phyloP scores from a whole-genome alignment of 2,113 vertebrate species.

The Enhydra lutris region DNA sequence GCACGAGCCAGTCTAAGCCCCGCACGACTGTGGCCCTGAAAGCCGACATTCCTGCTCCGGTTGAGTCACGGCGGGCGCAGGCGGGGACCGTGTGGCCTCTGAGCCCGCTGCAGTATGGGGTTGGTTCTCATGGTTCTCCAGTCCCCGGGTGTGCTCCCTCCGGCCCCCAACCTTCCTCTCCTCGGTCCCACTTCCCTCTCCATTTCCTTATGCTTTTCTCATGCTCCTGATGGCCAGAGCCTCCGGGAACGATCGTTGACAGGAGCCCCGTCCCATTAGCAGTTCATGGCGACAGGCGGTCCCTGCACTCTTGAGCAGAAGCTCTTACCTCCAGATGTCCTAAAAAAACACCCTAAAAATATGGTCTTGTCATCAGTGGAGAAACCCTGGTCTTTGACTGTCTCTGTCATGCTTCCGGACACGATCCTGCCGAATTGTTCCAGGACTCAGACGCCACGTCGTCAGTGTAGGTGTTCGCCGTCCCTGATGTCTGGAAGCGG shows the following conservation, averaged over 20 bases:
- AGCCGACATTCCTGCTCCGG: not conserved
- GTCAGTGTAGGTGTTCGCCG: slow-evolving; percentile 54
- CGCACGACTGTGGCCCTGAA: too few species aligned
- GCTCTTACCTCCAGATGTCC: not conserved
- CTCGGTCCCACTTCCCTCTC: not conserved
- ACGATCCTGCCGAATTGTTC: not conserved
- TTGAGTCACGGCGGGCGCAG: not conserved
- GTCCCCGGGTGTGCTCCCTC: not conserved
- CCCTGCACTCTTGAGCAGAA: not conserved
- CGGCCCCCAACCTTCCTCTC: not conserved
- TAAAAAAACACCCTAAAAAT: not conserved
- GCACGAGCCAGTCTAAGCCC: not conserved
- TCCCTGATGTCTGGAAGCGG: slow-evolving; percentile 59
- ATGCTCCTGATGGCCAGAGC: not conserved
- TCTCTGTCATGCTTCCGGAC: not conserved
- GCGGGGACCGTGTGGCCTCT: not conserved
- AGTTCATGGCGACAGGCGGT: not conserved
- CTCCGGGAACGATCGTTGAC: not conserved
- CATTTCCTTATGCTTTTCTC: not conserved
- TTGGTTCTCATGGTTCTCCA: not conserved
- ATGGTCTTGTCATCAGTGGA: not conserved
- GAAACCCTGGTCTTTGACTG: not conserved
- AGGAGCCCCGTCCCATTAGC: not conserved
- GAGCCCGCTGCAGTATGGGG: not conserved
- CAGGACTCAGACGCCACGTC: slow-evolving; percentile 48